Evolutionary conservation across 2,113 vertebrate species (phyloP).

Genomic region (Microtus ochrogaster): DNA sequence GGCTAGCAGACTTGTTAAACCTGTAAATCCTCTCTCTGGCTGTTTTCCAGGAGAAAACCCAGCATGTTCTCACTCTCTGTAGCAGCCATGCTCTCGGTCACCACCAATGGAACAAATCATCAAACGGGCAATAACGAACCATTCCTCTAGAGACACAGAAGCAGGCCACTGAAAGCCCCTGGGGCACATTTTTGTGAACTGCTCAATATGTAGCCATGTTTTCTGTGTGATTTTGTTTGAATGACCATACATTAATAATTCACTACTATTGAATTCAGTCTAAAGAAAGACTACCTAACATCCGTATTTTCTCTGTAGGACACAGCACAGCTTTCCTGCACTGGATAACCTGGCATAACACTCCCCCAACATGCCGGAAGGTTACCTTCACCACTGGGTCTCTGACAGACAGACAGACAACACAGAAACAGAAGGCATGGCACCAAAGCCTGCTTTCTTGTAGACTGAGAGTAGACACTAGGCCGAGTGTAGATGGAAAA

Average conservation of each 20-base stretch:
- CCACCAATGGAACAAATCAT: background rate
- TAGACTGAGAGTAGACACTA: background rate
- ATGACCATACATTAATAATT: background rate
- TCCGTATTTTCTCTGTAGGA: background rate
- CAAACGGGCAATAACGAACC: background rate
- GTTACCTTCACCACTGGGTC: background rate
- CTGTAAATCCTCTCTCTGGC: background rate
- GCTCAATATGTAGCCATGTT: background rate
- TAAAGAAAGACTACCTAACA: background rate
- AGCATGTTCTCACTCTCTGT: background rate
- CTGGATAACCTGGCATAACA: background rate
- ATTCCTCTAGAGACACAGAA: background rate
- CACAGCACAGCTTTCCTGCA: background rate
- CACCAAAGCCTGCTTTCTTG: background rate
- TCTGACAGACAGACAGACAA: background rate
- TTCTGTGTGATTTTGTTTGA: background rate
- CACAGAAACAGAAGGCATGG: background rate
- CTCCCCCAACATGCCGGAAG: background rate
- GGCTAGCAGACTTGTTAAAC: background rate
- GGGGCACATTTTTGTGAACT: background rate
- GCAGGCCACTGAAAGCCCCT: background rate
- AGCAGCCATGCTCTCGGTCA: background rate
- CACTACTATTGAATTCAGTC: background rate
- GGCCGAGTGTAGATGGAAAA: background rate
- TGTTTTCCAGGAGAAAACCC: constrained; percentile 26